These are phyloP conservation scores for Leptinotarsa peninsularis DNA, from an alignment of 2,888 invertebrate species.

Conservation along the genomic window DNA sequence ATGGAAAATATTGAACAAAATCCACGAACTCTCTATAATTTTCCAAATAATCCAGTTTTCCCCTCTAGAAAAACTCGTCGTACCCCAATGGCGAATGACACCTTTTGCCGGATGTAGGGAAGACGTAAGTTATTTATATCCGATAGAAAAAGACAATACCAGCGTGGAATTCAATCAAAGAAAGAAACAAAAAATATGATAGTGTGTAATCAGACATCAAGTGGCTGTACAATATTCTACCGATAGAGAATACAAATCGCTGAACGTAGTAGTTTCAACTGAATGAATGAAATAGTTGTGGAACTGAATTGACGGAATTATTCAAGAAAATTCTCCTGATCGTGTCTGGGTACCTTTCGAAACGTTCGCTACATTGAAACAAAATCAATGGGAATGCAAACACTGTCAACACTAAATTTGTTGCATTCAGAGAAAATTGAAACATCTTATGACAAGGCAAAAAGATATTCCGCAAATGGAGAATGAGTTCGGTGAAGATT, in stretches of 20 bases:
- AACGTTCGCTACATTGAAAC: background rate
- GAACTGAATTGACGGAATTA: background rate
- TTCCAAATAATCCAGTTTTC: constrained; percentile 1
- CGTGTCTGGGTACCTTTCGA: background rate
- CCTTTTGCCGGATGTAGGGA: constrained; percentile 65
- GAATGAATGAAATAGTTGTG: constrained; percentile 12
- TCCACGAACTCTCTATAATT: no score
- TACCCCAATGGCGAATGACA: constrained; percentile 36
- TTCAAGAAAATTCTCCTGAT: background rate
- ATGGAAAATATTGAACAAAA: no score
- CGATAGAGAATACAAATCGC: constrained; percentile 57
- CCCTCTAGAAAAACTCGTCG: background rate
- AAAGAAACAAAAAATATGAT: constrained; percentile 66
- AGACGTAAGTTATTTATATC: constrained; percentile 66
- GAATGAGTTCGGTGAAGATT: no score
- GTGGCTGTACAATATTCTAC: constrained; percentile 62
- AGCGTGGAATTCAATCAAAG: constrained; percentile 47
- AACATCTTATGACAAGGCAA: no score
- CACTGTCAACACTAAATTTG: no score
- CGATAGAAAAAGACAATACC: constrained; percentile 61
- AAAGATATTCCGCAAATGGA: no score
- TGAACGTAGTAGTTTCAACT: constrained; percentile 13
- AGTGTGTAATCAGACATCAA: constrained; percentile 66
- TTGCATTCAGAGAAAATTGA: no score
- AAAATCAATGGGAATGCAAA: no score